These are phyloP conservation scores for Masticophis lateralis DNA, from an alignment of 2,797 vertebrate species.

Conservation along the genomic window DNA sequence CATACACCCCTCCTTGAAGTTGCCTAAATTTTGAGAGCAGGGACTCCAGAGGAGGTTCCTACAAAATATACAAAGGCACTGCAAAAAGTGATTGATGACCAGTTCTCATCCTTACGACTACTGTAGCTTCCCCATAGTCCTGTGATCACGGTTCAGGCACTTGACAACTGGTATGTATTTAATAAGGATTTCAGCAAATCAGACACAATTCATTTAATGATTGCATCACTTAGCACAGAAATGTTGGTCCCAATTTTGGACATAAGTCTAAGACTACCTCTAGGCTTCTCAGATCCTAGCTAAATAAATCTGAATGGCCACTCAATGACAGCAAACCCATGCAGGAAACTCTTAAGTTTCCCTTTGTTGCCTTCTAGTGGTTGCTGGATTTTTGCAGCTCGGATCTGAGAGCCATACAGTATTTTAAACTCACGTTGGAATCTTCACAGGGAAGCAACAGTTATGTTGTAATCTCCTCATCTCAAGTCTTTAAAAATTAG, in stretches of 20 bases:
- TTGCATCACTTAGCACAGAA: neutral
- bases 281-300: neutral
- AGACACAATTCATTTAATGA: neutral
- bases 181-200: neutral
- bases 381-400: neutral
- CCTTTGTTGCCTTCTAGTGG: neutral
- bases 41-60: neutral
- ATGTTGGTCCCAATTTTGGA: neutral
- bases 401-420: neutral
- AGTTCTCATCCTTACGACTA: neutral
- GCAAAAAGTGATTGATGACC: neutral
- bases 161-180: neutral
- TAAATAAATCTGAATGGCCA: neutral
- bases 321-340: neutral
- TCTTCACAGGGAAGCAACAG: neutral
- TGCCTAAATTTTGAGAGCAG: neutral
- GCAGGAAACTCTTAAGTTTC: neutral
- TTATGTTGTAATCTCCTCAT: neutral
- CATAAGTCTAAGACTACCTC: neutral
- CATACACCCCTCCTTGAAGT: neutral
- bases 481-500: neutral
- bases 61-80: neutral
- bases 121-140: neutral
- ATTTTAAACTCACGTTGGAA: neutral
- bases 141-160: neutral